Evolutionary conservation across 2,797 vertebrate species (phyloP), one percentile per base, ranked within the genome.

Genomic region (Crypturellus tataupa): DNA sequence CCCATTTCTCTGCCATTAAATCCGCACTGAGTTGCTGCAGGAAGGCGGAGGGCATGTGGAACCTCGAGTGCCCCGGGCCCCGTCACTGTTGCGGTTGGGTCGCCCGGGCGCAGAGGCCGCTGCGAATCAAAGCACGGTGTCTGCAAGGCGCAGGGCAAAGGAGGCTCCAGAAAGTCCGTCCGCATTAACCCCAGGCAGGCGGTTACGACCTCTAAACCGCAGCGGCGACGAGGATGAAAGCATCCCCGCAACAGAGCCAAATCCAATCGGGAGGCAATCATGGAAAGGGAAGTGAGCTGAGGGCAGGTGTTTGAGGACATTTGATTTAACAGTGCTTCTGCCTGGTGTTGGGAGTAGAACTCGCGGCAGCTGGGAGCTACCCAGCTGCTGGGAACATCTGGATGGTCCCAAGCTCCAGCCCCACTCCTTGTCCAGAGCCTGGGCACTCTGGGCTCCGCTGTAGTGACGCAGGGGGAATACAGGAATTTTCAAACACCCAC

Each of bases 161-260:
- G 63, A 84, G 56, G 82, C 46, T 47, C 42, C 59, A 42, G 2
- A 10, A 49, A 82, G 75, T 53, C 78, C 37, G 3, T 5, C 84
- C 6, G 64, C 51, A 56, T 93, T 82, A 87, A 96, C 68, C 78
- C 68, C 0, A 4, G 42, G 56, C 80, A 81, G 16, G 5, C 11
- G 55, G 37, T 0, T 51, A 64, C 77, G 68, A 79, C 42, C 68
- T 65, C 42, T 46, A n/a, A 58, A 93, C 49, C 23, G 49, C 56
- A 67, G 55, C 35, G 12, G 3, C 3, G 11, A 35, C 42, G 0
- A 27, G 31, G 13, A n/a, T 19, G 44, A 89, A 90, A 67, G 51
- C 49, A 46, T 17, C 49, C 65, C 29, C 1, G 1, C 16, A 33
- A 81, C 71, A 0, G 0, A 6, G 23, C 44, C 15, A 29, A 14